Conservation (phyloP, 2,888 invertebrate genomes). For the Papilio gigon region DNA sequence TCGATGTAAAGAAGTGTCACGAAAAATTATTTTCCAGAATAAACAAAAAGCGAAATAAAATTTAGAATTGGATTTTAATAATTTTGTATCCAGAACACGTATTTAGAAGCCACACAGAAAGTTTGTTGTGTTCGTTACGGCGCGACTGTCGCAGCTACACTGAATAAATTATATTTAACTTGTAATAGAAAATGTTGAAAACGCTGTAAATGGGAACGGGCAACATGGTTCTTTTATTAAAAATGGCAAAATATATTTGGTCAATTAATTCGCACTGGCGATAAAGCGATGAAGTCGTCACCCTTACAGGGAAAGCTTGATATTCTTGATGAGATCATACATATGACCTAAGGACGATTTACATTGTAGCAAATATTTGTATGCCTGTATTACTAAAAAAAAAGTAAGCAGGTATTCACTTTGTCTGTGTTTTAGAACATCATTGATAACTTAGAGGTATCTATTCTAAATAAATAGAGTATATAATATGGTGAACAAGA, state of each 20-base stretch:
- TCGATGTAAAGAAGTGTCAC: neutral
- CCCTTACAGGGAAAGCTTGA: no score
- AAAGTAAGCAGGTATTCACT: no score
- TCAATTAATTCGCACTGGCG: no score
- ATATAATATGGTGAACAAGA: neutral
- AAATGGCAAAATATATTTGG: neutral
- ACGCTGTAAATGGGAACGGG: slow-evolving; percentile 6
- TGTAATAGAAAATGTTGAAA: slow-evolving; percentile 18
- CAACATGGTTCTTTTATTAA: neutral
- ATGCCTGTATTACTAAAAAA: no score
- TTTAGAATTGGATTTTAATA: no score
- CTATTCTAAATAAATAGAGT: no score
- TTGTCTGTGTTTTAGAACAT: no score
- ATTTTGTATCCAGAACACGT: neutral
- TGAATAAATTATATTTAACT: slow-evolving; percentile 35
- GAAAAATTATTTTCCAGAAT: neutral
- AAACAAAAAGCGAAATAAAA: neutral
- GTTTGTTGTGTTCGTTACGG: slow-evolving; percentile 21
- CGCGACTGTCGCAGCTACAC: slow-evolving; percentile 2
- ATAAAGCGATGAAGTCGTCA: no score
- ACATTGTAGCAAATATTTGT: no score
- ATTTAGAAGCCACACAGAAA: slow-evolving; percentile 3
- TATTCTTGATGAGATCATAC: no score
- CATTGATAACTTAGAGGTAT: no score
- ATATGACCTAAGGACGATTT: no score